phyloP scores from a whole-genome alignment of 2,888 invertebrate genomes.

The Leptinotarsa peninsularis region DNA sequence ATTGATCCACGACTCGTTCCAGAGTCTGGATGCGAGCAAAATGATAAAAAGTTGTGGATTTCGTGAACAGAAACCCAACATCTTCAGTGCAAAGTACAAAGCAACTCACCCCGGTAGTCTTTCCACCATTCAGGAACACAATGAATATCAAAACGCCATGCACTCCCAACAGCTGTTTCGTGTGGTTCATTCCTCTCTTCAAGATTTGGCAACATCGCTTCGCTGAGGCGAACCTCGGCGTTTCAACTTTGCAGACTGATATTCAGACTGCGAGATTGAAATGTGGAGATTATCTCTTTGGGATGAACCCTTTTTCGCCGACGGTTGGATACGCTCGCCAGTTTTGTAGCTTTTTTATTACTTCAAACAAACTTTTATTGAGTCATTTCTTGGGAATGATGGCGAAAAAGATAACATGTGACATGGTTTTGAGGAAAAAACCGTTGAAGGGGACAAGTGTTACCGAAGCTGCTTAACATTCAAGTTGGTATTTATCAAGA shows the following conservation, averaged over 20 bases:
- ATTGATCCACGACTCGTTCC: too few relatives aligned
- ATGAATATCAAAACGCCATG: background rate
- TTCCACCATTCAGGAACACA: background rate
- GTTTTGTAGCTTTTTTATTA: slow-evolving; percentile 13
- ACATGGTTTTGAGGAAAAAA: background rate
- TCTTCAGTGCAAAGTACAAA: too few relatives aligned
- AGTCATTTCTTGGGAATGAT: slow-evolving; percentile 10
- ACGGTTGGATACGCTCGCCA: slow-evolving; percentile 3
- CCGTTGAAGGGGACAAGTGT: background rate
- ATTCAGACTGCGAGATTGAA: slow-evolving; percentile 12
- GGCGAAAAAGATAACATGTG: slow-evolving; percentile 5
- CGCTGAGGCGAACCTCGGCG: background rate
- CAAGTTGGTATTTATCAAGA: too few relatives aligned
- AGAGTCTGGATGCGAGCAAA: too few relatives aligned
- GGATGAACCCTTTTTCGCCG: slow-evolving; percentile 18
- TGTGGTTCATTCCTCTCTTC: background rate
- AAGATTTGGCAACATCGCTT: slow-evolving; percentile 14
- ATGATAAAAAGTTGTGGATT: too few relatives aligned
- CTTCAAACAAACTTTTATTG: slow-evolving; percentile 17
- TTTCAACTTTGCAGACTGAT: slow-evolving; percentile 23
- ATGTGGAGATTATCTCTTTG: slow-evolving; percentile 22
- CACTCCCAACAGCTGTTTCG: background rate
- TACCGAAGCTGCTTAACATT: too few relatives aligned
- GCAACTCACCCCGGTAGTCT: too few relatives aligned
- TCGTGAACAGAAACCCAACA: too few relatives aligned